Percentiles rank a stretch among this genome's conserved stretches.
Conservation (phyloP, 1,140 invertebrate species). For the Macrosteles quadrilineatus region DNA sequence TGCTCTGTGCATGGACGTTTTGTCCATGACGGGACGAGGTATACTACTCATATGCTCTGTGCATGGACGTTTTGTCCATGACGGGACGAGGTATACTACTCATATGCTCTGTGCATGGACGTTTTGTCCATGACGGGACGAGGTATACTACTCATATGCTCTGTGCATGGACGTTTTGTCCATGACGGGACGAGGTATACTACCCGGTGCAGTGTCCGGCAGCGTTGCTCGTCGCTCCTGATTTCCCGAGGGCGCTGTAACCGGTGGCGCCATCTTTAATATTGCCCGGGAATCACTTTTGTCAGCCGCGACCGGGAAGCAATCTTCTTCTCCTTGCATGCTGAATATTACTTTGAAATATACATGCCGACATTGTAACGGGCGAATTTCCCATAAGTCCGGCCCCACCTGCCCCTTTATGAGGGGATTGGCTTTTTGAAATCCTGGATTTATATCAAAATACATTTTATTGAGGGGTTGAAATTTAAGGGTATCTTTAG, state of each 20-base stretch:
- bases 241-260: constrained; percentile 24
- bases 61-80: no score
- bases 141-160: no score
- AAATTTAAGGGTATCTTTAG: no score
- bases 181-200: no score
- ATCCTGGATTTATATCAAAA: not conserved
- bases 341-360: constrained; percentile 29
- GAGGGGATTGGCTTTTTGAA: not conserved
- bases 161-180: no score
- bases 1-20: no score
- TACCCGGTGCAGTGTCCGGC: no score
- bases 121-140: no score
- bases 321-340: constrained; percentile 26
- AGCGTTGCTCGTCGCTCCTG: constrained; percentile 5
- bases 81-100: no score
- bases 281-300: constrained; percentile 29
- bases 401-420: not conserved
- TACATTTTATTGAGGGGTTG: not conserved
- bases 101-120: no score
- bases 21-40: no score
- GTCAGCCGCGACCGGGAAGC: constrained; percentile 27
- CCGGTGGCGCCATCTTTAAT: constrained; percentile 30
- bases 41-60: no score
- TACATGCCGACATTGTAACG: constrained; percentile 7
- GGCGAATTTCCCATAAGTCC: constrained; percentile 14